A percentile compares a stretch with the other conserved stretches of the same genome.
These are phyloP conservation scores for Adineta ricciae DNA, from an alignment of 2,888 invertebrate genomes.

Conservation along the genomic window DNA sequence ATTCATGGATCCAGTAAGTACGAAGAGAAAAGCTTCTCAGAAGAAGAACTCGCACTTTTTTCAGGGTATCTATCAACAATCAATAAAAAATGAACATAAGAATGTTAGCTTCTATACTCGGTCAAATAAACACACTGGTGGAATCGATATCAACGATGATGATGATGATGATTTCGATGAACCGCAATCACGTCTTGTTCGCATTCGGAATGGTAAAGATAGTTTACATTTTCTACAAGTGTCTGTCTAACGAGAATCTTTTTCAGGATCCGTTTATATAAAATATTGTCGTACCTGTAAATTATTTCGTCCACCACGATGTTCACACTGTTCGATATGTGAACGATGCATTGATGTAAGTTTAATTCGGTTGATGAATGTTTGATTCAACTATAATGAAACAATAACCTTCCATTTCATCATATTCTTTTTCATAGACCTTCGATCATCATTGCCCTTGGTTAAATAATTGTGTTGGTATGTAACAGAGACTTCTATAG, in stretches of 20 bases:
- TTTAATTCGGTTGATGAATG: neutral
- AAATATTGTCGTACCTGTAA: slow-evolving; percentile 30
- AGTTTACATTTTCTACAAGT: neutral
- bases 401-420: neutral
- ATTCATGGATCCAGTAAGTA: slow-evolving; percentile 31
- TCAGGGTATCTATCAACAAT: neutral
- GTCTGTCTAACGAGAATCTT: neutral
- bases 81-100: neutral
- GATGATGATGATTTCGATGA: neutral
- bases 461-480: slow-evolving; percentile 34
- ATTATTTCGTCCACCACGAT: slow-evolving; percentile 33
- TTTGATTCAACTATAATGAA: neutral
- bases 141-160: neutral
- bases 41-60: neutral
- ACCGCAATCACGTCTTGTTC: neutral
- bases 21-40: too few species aligned
- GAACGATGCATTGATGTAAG: slow-evolving; percentile 32
- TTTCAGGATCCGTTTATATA: neutral
- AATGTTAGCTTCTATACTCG: neutral
- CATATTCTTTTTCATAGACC: neutral
- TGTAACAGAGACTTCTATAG: neutral
- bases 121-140: neutral
- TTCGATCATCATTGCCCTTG: slow-evolving; percentile 35
- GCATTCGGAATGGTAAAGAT: neutral
- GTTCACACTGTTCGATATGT: slow-evolving; percentile 33